Evolutionary conservation across 2,888 invertebrate species (phyloP).

Genomic region (Calameuta pallipes): DNA sequence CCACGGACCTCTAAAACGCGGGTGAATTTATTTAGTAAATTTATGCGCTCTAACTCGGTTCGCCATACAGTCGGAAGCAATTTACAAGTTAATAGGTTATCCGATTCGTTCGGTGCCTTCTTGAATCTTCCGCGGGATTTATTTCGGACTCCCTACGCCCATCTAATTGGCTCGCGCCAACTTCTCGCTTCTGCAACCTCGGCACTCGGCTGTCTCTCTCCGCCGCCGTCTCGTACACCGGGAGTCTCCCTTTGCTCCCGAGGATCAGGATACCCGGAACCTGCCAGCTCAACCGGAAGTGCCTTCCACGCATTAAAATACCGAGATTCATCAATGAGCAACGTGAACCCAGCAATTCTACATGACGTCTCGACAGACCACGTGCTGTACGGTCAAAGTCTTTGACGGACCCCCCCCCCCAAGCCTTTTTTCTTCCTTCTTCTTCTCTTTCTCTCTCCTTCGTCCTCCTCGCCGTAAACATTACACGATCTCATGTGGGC

Average conservation of each 20-base stretch:
- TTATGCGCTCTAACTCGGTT: constrained; percentile 47
- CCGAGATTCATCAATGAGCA: too few species aligned
- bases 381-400: too few species aligned
- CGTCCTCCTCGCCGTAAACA: background rate
- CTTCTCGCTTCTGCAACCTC: background rate
- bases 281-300: background rate
- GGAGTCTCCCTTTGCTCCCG: constrained; percentile 1
- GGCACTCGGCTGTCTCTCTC: background rate
- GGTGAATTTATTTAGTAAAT: constrained; percentile 40
- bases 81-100: constrained; percentile 66
- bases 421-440: background rate
- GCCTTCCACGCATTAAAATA: too few species aligned
- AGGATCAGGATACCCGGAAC: too few species aligned
- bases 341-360: too few species aligned
- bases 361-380: too few species aligned
- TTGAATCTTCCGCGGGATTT: constrained; percentile 38
- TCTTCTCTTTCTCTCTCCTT: background rate
- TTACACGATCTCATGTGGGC: constrained; percentile 11
- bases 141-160: constrained; percentile 45
- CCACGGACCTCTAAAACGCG: background rate
- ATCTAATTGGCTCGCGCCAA: constrained; percentile 44
- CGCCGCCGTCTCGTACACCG: background rate
- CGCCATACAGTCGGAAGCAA: constrained; percentile 63
- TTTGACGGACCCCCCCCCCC: too few species aligned
- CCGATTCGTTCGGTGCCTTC: constrained; percentile 43